Base-by-base conservation (phyloP, 1,140 invertebrate genomes). In the Heliconius himera region DNA sequence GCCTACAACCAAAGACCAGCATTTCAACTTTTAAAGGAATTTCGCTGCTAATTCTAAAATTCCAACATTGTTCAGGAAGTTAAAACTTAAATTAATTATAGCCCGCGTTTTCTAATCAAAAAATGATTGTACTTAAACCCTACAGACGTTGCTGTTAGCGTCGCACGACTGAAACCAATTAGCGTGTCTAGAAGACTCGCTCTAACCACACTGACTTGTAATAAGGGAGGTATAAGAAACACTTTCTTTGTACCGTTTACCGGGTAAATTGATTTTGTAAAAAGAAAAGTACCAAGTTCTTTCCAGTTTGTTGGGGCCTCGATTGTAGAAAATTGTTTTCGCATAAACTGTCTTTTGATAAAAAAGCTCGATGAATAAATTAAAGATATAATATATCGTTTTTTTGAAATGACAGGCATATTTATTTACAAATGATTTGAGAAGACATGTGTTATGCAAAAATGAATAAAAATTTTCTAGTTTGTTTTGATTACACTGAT, bases 121-220 rank as follows among this genome's bases (percentile, higher is more conserved):
- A 77, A 77, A 80, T 82, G 70, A 82, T 82, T 77, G 76, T 75
- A 72, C 33, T 76, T 75, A 72, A 81, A 76, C 82, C 77, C 29
- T 72, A 73, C 79, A 70, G 71, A 80, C 79, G 77, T 76, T 77
- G 79, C 82, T 77, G 79, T 83, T 83, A 83, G 79, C 77, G 51
- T 74, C 76, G 76, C 73, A 56, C 74, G 46, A 78, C 72, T 78
- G 78, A 79, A 80, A 79, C 83, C 84, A 85, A 85, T 85, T 85
- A 85, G 76, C 80, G 79, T 79, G 70, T 74, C 72, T 85, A 81
- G 84, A 85, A 85, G 81, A 82, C 82, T 80, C 79, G 78, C 84
- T 82, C 74, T 74, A 81, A 85, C 84, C 84, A 79, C 84, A 82
- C 80, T 74, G 83, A 85, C 82, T 83, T 84, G 66, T 81, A 81